phyloP scores from a whole-genome alignment of 2,888 invertebrate genomes.

The Syrphus vitripennis region DNA sequence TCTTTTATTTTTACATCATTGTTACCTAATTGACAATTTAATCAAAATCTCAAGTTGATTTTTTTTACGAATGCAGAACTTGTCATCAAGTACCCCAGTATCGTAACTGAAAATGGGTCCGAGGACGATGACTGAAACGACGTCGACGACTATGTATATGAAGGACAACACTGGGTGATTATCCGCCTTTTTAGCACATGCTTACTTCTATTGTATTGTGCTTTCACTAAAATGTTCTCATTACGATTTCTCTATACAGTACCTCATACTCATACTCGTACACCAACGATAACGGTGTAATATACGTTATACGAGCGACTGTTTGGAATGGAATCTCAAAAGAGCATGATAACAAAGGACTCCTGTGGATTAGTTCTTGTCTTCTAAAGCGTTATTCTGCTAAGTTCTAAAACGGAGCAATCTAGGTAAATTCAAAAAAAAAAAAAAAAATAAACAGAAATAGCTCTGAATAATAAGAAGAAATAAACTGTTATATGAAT shows the following conservation, averaged over 20 bases:
- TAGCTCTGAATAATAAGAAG: neutral
- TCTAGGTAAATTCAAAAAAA: constrained; percentile 54
- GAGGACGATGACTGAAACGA: constrained; percentile 37
- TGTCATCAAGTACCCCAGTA: neutral
- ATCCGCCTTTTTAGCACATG: constrained; percentile 74
- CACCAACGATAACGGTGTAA: constrained; percentile 3
- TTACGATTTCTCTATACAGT: constrained; percentile 38
- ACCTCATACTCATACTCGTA: no score
- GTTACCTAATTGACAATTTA: no score
- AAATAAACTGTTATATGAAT: constrained; percentile 42
- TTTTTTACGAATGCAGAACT: neutral
- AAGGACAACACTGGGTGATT: constrained; percentile 71
- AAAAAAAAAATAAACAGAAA: no score
- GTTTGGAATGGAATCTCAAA: constrained; percentile 44
- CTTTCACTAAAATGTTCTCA: constrained; percentile 72
- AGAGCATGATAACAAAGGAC: constrained; percentile 64
- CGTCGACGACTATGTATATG: constrained; percentile 54
- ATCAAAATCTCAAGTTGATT: neutral
- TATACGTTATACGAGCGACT: constrained; percentile 8
- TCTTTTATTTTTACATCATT: no score
- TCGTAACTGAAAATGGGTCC: neutral
- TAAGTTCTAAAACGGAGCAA: constrained; percentile 69
- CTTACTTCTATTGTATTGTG: constrained; percentile 71
- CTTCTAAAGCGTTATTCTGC: constrained; percentile 68
- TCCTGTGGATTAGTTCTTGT: constrained; percentile 67